These are phyloP conservation scores for Cyclura pinguis DNA, from an alignment of 2,797 vertebrate genomes.

Conservation along the genomic window DNA sequence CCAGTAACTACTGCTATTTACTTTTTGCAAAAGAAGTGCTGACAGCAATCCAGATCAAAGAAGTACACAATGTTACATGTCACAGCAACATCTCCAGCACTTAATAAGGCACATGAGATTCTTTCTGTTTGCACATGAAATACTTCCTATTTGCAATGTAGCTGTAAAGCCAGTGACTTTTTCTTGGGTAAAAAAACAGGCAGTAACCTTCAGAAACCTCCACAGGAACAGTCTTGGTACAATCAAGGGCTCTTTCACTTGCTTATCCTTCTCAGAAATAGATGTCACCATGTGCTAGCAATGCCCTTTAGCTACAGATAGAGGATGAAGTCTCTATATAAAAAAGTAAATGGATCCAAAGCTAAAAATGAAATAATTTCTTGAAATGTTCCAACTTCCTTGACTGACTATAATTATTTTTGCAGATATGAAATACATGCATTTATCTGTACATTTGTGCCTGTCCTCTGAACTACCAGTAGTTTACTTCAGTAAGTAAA, in stretches of 20 bases:
- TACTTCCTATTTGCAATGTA: constrained; percentile 1
- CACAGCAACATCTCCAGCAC: constrained; percentile 16
- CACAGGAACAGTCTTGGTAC: neutral
- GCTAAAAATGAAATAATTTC: neutral
- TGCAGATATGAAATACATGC: neutral
- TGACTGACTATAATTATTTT: neutral
- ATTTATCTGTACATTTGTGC: too few species aligned
- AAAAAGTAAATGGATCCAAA: neutral
- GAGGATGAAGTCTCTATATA: neutral
- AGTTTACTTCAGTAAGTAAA: too few species aligned
- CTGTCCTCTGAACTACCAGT: too few species aligned
- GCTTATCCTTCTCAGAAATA: neutral
- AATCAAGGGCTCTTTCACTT: neutral
- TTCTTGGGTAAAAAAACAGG: neutral
- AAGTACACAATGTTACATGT: constrained; percentile 13
- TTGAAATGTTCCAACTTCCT: neutral
- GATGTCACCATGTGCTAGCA: neutral
- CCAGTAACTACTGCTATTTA: neutral
- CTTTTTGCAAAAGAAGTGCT: constrained; percentile 6
- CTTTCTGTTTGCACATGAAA: constrained; percentile 18
- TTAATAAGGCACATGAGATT: constrained; percentile 5
- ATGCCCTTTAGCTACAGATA: neutral
- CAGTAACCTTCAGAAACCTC: neutral
- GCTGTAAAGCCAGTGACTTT: neutral
- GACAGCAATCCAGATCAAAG: constrained; percentile 25